phyloP scores from a whole-genome alignment of 1,140 invertebrate genomes.

The Prorops nasuta region DNA sequence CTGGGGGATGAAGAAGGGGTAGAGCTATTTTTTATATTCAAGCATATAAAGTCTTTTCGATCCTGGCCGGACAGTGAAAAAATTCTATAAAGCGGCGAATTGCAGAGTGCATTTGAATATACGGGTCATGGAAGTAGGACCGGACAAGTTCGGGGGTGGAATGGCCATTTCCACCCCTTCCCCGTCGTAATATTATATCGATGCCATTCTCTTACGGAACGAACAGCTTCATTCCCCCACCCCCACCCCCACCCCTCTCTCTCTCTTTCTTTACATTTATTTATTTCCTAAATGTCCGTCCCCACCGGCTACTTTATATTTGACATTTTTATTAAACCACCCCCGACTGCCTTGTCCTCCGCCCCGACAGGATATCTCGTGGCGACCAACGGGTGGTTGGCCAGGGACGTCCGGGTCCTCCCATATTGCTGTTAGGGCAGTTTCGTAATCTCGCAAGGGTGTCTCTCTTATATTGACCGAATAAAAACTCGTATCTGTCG shows the following conservation, averaged over 20 bases:
- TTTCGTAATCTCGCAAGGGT: constrained; percentile 41
- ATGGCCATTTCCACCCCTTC: constrained; percentile 10
- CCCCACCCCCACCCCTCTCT: constrained; percentile 3
- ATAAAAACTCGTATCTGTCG: constrained; percentile 33
- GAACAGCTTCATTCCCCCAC: constrained; percentile 10
- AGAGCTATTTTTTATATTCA: no score
- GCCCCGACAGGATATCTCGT: constrained; percentile 22
- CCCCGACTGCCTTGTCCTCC: constrained; percentile 21
- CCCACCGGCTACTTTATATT: constrained; percentile 56
- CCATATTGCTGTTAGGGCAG: constrained; percentile 44
- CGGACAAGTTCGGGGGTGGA: neutral
- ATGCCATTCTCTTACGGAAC: constrained; percentile 30
- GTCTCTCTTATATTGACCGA: constrained; percentile 31
- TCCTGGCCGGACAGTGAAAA: no score
- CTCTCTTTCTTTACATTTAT: constrained; percentile 49
- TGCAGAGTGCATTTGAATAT: constrained; percentile 7
- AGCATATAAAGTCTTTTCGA: no score
- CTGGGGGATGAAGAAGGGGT: no score
- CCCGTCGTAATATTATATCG: constrained; percentile 42
- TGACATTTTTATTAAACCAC: constrained; percentile 58
- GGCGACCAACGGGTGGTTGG: neutral
- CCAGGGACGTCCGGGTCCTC: neutral
- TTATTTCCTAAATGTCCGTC: constrained; percentile 53
- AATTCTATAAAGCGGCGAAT: constrained; percentile 7
- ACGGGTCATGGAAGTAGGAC: neutral